Base-by-base conservation (phyloP, 2,888 invertebrate genomes). In the Eurytoma californica region DNA sequence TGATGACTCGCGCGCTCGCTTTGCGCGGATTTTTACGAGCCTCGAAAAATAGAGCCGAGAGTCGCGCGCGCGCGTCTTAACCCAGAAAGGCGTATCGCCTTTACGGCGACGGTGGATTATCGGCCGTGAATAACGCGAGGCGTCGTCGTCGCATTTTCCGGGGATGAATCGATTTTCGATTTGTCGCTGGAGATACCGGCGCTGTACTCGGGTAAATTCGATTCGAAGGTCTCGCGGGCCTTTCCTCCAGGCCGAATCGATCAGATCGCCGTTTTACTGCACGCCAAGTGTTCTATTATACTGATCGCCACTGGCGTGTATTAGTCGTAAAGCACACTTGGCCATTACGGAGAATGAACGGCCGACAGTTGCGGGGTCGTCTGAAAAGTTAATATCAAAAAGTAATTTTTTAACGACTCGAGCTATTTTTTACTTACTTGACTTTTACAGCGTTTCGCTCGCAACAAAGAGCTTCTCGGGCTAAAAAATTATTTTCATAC, bases 401-500 rank as follows among this genome's bases (percentile, higher is more conserved):
- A 47, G 49, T 66, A 57, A 66, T 72, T 69, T 65, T 51, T 49
- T 13, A 49, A 49, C 58, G 58, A 63, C 63, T 53, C 74, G 39
- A 7, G 47, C 72, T 24, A 47, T 70, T 73, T 73, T 73, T 73
- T 65, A 65, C 65, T 20, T 53, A 55, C 18, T 72, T 13, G 55
- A 65, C 72, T 73, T 74, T 74, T 66, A 74, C 57, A 57, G 9
- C 63, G 60, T 2, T 14, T 28, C 24, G 28, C 51, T 28, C 24
- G 28, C 49, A 68, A 68, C 47, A 76, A 76, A 60, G 51, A 72
- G 18, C 16, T 13, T 39, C n/a, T 9, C 60, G 60, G 47, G 24
- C 57, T 28, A 57, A 72, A 77, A 77, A 72, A 77, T 77, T 70
- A 72, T 58, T 72, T 72, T 77, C 77, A 65, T 77, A 77, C 63